A percentile compares a stretch with the other conserved stretches of the same genome.
Evolutionary conservation across 1,140 invertebrate genomes (phyloP).

Genomic region (Nasonia vitripennis): DNA sequence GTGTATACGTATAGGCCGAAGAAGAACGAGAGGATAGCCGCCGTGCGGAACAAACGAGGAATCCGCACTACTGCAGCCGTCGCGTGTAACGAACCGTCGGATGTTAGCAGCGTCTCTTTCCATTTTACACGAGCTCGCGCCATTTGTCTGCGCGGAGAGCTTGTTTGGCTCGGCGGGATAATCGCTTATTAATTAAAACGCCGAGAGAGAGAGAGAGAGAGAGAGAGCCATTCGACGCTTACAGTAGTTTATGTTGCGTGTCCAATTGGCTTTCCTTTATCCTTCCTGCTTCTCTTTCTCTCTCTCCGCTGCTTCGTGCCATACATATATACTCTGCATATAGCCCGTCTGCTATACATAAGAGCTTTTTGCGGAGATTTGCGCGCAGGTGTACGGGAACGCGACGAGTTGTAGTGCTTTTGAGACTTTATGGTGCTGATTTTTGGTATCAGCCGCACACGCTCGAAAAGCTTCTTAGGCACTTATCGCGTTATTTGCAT

Average conservation of each 20-base stretch:
- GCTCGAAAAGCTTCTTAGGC: too few relatives aligned
- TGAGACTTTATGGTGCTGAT: too few relatives aligned
- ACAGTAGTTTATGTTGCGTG: conserved; percentile 36
- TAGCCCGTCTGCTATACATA: not conserved
- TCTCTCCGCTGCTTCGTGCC: not conserved
- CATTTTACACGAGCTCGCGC: not conserved
- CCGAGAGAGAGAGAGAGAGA: not conserved
- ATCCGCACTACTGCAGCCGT: not conserved
- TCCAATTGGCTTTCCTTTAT: conserved; percentile 36
- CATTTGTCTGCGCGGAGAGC: not conserved
- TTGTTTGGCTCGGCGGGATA: not conserved
- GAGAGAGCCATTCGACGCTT: conserved; percentile 11
- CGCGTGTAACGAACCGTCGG: conserved; percentile 33
- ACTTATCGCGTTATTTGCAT: too few relatives aligned
- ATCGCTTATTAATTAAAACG: conserved; percentile 50
- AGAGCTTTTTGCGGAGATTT: conserved; percentile 1
- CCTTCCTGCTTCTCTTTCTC: conserved; percentile 10
- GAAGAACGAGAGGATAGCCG: not conserved
- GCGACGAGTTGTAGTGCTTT: too few relatives aligned
- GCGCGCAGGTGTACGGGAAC: too few relatives aligned
- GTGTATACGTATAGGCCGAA: too few relatives aligned
- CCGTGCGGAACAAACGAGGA: conserved; percentile 50
- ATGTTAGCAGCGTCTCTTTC: not conserved
- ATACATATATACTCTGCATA: too few relatives aligned
- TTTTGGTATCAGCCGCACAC: too few relatives aligned